These are phyloP conservation scores for Erythrocebus patas DNA, from an alignment of 2,113 vertebrate species.

Conservation along the genomic window DNA sequence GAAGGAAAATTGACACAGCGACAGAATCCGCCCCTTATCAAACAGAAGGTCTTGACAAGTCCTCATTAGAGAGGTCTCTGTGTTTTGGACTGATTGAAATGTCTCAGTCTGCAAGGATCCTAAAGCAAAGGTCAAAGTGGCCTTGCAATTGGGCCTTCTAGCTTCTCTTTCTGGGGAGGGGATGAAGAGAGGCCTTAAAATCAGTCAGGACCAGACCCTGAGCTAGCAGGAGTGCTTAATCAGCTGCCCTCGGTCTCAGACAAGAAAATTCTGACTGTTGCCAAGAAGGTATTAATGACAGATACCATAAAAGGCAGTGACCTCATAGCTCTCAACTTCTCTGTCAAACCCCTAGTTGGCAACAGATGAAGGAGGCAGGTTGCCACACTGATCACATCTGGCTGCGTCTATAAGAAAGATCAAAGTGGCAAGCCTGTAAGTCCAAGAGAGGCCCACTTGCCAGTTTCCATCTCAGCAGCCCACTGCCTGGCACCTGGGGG, in stretches of 20 bases:
- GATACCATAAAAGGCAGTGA: slow-evolving; percentile 73
- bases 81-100: slow-evolving; percentile 78
- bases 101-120: slow-evolving; percentile 78
- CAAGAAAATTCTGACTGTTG: slow-evolving; percentile 74
- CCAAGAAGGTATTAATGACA: slow-evolving; percentile 78
- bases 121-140: slow-evolving; percentile 76
- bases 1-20: slow-evolving; percentile 81
- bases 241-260: slow-evolving; percentile 77
- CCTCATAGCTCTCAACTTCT: slow-evolving; percentile 72
- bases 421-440: slow-evolving; percentile 61
- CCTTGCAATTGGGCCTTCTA: slow-evolving; percentile 76
- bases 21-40: slow-evolving; percentile 80
- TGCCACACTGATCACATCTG: slow-evolving; percentile 71
- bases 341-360: slow-evolving; percentile 77
- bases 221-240: slow-evolving; percentile 77
- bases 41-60: slow-evolving; percentile 81
- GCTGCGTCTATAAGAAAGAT: slow-evolving; percentile 70
- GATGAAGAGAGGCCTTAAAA: slow-evolving; percentile 74
- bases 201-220: slow-evolving; percentile 65
- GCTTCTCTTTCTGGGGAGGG: slow-evolving; percentile 67
- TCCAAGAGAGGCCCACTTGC: neutral
- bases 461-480: neutral
- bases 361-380: slow-evolving; percentile 80
- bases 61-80: slow-evolving; percentile 83
- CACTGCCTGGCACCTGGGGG: neutral